These are phyloP conservation scores for Tragelaphus scriptus DNA, from an alignment of 2,113 vertebrate species.

Conservation along the genomic window DNA sequence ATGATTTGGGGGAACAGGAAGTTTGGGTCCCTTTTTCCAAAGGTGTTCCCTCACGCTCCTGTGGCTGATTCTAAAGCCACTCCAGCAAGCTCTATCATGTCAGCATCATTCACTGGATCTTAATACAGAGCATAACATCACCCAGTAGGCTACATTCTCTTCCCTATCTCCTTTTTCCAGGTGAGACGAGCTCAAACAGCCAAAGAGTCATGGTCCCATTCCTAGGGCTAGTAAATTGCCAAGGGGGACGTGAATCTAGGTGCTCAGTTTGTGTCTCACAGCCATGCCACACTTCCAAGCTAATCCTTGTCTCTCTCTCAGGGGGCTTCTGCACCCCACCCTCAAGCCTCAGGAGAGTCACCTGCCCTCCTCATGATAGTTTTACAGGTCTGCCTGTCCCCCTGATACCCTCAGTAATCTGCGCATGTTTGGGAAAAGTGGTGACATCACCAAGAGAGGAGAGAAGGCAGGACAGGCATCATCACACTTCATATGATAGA, in stretches of 20 bases:
- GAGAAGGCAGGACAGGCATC: rapidly evolving
- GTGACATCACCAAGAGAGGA: neutral
- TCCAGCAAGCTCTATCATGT: neutral
- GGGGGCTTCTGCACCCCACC: rapidly evolving
- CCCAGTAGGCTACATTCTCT: rapidly evolving
- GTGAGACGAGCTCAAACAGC: neutral
- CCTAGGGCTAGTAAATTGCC: no score
- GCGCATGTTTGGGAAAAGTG: neutral
- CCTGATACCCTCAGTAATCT: no score
- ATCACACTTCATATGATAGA: neutral
- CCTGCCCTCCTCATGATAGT: neutral
- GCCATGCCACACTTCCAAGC: neutral
- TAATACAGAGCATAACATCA: neutral
- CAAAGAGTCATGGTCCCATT: neutral
- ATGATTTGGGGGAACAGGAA: neutral
- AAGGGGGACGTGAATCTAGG: neutral
- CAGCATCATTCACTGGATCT: neutral
- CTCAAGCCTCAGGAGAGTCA: neutral
- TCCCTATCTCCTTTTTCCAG: neutral
- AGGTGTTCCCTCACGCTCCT: neutral
- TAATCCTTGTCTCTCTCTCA: neutral
- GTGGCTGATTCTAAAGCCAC: neutral
- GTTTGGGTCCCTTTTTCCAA: neutral
- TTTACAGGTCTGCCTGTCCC: neutral
- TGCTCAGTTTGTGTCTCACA: neutral